A percentile compares a stretch with the other conserved stretches of the same genome.
These are phyloP conservation scores for Brachyhypopomus occidentalis DNA, from an alignment of 2,113 vertebrate species.

Conservation along the genomic window DNA sequence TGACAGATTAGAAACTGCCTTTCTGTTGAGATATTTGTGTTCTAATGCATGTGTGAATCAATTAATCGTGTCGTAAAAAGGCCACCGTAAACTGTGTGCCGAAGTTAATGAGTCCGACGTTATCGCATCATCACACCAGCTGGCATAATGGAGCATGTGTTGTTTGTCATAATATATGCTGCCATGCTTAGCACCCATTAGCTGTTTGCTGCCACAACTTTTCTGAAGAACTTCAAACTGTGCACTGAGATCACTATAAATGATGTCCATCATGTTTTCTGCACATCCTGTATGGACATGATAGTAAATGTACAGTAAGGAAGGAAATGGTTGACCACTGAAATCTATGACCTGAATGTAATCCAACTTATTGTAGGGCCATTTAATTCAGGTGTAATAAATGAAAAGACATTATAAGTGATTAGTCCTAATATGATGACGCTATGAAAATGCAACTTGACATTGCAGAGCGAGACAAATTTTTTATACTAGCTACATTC, in stretches of 20 bases:
- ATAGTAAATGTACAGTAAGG: no score
- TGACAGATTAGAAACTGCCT: conserved; percentile 86
- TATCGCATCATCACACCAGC: conserved; percentile 98
- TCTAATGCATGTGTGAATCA: conserved; percentile 98
- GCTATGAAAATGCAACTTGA: no score
- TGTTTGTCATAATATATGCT: conserved; percentile 98
- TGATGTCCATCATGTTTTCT: no score
- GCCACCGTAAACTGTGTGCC: conserved; percentile 95
- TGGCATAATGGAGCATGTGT: conserved; percentile 95
- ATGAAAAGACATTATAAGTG: no score
- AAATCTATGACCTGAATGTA: no score
- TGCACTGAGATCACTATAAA: neutral
- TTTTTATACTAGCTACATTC: neutral
- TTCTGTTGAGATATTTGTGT: conserved; percentile 94
- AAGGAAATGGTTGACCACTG: no score
- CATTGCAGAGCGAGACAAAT: no score
- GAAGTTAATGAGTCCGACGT: conserved; percentile 98
- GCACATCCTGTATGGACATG: no score
- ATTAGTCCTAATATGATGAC: no score
- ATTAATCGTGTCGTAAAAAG: conserved; percentile 97
- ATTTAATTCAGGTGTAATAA: no score
- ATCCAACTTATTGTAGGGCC: no score
- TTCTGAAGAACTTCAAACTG: conserved; percentile 63
- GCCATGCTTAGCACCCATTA: conserved; percentile 92
- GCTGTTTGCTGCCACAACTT: conserved; percentile 87